Conservation (phyloP, 1,140 invertebrate genomes). For the Ephestia elutella region DNA sequence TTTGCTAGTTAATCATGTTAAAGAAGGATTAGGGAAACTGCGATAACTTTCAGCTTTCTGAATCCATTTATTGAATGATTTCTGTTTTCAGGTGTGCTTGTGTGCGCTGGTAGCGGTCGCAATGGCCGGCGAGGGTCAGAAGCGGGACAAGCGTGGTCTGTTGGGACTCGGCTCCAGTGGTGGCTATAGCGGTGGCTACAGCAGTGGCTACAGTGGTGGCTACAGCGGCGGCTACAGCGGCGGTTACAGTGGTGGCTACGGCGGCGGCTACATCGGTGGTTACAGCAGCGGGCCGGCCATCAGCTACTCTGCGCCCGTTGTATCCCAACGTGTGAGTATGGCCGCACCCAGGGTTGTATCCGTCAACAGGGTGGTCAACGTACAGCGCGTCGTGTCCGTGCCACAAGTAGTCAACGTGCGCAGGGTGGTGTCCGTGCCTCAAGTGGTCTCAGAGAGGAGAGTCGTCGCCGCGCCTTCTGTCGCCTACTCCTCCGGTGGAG, state of each 20-base stretch:
- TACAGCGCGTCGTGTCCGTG: slow-evolving; percentile 34
- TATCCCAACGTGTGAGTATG: neutral
- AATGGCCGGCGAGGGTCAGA: slow-evolving; percentile 11
- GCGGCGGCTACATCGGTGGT: neutral
- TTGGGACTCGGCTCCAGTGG: slow-evolving; percentile 12
- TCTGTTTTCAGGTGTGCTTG: slow-evolving; percentile 20
- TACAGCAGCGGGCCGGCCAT: slow-evolving; percentile 19
- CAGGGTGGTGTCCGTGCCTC: slow-evolving; percentile 40
- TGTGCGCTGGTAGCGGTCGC: slow-evolving; percentile 24
- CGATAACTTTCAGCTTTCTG: too few species aligned
- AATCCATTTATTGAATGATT: neutral
- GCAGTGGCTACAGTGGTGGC: neutral
- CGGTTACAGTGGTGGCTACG: slow-evolving; percentile 17
- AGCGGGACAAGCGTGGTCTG: slow-evolving; percentile 14
- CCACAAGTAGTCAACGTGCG: slow-evolving; percentile 39
- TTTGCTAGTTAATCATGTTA: too few species aligned
- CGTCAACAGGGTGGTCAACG: slow-evolving; percentile 39
- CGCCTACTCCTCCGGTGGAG: neutral
- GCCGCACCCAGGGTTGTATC: slow-evolving; percentile 30
- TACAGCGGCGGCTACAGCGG: slow-evolving; percentile 14
- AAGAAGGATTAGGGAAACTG: too few species aligned
- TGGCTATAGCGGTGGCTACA: slow-evolving; percentile 17
- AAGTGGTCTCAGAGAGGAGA: slow-evolving; percentile 46
- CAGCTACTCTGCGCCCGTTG: slow-evolving; percentile 20
- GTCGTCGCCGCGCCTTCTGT: slow-evolving; percentile 25